These are phyloP conservation scores for Oryzias javanicus DNA, from an alignment of 2,113 vertebrate genomes.

Conservation along the genomic window DNA sequence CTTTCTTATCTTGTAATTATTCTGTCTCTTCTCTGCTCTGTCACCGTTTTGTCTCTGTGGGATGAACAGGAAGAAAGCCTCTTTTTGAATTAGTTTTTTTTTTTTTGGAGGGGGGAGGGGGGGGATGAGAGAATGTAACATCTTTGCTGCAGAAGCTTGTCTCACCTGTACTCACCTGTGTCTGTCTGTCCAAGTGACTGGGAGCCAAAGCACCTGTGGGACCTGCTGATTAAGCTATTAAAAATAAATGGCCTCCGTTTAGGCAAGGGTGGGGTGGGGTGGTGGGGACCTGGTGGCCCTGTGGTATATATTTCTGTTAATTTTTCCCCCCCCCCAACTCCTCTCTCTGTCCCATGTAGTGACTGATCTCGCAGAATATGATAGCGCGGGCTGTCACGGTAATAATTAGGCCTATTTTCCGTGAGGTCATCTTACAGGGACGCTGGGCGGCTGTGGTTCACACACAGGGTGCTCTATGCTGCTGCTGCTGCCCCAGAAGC, in stretches of 20 bases:
- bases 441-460: conserved; percentile 79
- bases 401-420: conserved; percentile 83
- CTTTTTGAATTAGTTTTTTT: neutral
- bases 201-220: conserved; percentile 66
- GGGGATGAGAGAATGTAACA: neutral
- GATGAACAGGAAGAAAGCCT: conserved; percentile 4
- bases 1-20: conserved; percentile 57
- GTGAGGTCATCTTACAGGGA: conserved; percentile 80
- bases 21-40: conserved; percentile 27
- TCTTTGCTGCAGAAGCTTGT: conserved; percentile 9
- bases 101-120: neutral
- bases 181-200: conserved; percentile 57
- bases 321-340: conserved; percentile 59
- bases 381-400: conserved; percentile 80
- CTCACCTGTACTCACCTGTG: conserved; percentile 66
- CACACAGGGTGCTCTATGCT: conserved; percentile 75
- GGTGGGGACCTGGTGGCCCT: conserved; percentile 46
- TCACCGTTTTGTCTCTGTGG: conserved; percentile 13
- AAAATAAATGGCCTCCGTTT: conserved; percentile 77
- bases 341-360: conserved; percentile 51
- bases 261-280: conserved; percentile 34
- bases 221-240: conserved; percentile 77
- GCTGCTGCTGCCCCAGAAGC: conserved; percentile 58
- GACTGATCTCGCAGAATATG: conserved; percentile 81
- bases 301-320: conserved; percentile 80